Evolutionary conservation across 2,797 vertebrate genomes (phyloP).

Genomic region (Pseudochromis fuscus): DNA sequence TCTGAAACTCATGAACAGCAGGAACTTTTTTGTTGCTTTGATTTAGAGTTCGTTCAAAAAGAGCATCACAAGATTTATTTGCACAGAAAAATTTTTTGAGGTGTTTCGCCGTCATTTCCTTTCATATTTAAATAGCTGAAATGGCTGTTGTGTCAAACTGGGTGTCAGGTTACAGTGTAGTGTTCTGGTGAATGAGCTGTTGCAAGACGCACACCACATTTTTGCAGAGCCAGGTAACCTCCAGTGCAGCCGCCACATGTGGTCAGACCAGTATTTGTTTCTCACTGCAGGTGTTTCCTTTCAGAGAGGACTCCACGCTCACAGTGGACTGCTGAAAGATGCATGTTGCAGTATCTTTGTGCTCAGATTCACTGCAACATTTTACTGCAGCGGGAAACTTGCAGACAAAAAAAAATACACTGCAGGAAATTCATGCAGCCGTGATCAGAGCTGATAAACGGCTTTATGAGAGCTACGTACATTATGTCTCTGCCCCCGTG

Average conservation of each 20-base stretch:
- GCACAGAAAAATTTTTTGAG: no score
- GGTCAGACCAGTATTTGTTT: constrained; percentile 40
- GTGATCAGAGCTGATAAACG: constrained; percentile 11
- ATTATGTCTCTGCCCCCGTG: neutral
- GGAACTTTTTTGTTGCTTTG: no score
- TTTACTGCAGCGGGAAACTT: constrained; percentile 3
- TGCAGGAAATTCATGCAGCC: neutral
- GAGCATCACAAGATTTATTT: no score
- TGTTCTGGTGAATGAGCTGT: neutral
- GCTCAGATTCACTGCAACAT: neutral
- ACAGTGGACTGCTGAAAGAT: neutral
- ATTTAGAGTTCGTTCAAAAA: no score
- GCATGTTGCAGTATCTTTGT: neutral
- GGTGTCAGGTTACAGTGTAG: no score
- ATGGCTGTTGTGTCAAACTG: neutral
- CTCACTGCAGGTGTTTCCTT: constrained; percentile 21
- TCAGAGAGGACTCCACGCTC: constrained; percentile 1
- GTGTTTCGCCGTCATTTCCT: no score
- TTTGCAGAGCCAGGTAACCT: constrained; percentile 20
- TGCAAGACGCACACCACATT: constrained; percentile 16
- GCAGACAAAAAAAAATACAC: neutral
- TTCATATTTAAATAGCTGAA: neutral
- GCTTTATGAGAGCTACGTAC: constrained; percentile 32
- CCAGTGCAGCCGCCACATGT: neutral
- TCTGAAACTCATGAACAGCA: no score